Conservation (phyloP, 2,113 vertebrate species). For the Isichthys henryi region DNA sequence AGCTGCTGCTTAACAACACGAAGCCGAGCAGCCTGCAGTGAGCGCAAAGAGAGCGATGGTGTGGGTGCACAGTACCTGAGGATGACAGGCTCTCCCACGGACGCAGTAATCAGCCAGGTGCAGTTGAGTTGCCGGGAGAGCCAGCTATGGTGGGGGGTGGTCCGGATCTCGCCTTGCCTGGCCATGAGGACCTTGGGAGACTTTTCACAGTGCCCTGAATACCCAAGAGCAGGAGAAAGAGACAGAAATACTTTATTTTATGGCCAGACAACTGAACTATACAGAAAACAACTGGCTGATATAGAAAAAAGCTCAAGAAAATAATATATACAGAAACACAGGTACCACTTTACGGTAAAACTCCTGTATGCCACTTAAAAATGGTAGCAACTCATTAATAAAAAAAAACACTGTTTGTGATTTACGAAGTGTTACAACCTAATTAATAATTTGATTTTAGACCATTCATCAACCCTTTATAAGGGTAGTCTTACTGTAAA, state of each 20-base stretch:
- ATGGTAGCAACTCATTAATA: not conserved
- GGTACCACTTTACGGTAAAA: not conserved
- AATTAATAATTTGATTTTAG: not conserved
- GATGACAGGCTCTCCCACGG: conserved; percentile 47
- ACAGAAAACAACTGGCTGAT: not conserved
- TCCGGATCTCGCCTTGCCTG: conserved; percentile 55
- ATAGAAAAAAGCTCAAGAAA: not conserved
- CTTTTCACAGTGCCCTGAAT: conserved; percentile 50
- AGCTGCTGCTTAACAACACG: not conserved
- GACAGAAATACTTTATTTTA: not conserved
- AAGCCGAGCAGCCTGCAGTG: not conserved
- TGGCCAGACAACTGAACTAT: not conserved
- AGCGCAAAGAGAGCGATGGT: not conserved
- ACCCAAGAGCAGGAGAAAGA: not conserved
- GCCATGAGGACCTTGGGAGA: conserved; percentile 45
- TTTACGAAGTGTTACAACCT: not conserved
- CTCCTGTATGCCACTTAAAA: not conserved
- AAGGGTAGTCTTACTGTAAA: not conserved
- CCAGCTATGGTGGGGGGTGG: conserved; percentile 51
- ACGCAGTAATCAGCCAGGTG: conserved; percentile 57
- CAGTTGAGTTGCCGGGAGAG: conserved; percentile 50
- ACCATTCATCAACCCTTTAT: not conserved
- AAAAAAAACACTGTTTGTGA: not conserved
- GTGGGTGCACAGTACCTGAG: conserved; percentile 49
- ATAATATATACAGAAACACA: not conserved